Evolutionary conservation across 1,140 invertebrate species (phyloP), one percentile per base, ranked within the genome.

Genomic region (Babylonia areolata): DNA sequence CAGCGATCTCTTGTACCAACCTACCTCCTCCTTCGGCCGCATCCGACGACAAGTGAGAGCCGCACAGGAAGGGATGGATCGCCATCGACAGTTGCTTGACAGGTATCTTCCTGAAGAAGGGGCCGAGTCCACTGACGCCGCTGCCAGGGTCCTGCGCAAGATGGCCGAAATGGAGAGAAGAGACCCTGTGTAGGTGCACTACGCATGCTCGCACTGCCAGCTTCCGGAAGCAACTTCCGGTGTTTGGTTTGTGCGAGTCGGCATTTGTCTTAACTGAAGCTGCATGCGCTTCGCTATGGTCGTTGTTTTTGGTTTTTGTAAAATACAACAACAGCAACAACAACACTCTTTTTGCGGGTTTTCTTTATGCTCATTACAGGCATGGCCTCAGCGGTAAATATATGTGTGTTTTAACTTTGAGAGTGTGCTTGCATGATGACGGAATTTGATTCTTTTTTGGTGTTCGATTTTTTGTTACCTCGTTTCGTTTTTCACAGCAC

Each of bases 31-130:
- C 28, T 90, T 88, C 85, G 85, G 64, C 42, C 87, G 87, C 46
- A 88, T 92, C 80, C 85, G 89, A 46, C 87, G 90, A 40, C 88
- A 87, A 75, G 86, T 92, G n/a, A 84, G 87, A 42, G 87, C 89
- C 31, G 90, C 89, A 28, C 90, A 90, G 64, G 90, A 91, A 31
- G 90, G 90, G 79, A 90, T 92, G 89, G 90, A 91, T 85, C 85
- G 89, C 35, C 91, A 92, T 51, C 90, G 90, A 37, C 91, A 92
- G 85, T 78, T 92, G 31, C 86, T 92, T 81, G 91, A 92, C 84
- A 86, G 91, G 37, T 92, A 91, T 85, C 87, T 91, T 51, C 31
- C 54, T 6, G 82, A 85, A n/a, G 81, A 84, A 11, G 75, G 82
- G 2, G 78, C 78, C 17, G 54, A 64, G 39, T n/a, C 51, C 40